phyloP scores from a whole-genome alignment of 2,888 invertebrate species.

The Dolichopus griseipennis region DNA sequence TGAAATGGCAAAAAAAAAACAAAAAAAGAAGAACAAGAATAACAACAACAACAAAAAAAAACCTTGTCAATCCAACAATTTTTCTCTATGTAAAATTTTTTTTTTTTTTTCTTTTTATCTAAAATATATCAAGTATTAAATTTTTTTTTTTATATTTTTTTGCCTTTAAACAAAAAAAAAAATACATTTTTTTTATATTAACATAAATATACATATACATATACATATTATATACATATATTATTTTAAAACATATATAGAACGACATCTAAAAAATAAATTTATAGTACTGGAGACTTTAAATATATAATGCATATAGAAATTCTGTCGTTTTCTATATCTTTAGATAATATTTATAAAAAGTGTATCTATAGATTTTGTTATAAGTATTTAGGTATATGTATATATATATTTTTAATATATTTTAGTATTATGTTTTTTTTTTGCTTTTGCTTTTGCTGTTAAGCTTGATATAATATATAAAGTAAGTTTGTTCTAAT shows the following conservation, averaged over 20 bases:
- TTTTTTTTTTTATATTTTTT: not conserved
- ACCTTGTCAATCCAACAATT: not conserved
- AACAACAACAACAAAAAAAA: too few relatives aligned
- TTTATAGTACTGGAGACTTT: not conserved
- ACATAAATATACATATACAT: not conserved
- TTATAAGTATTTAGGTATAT: not conserved
- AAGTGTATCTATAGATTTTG: not conserved
- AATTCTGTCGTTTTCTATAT: conserved; percentile 1
- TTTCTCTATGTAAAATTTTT: not conserved
- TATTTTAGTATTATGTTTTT: too few relatives aligned
- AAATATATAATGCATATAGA: not conserved
- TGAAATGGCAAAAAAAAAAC: too few relatives aligned
- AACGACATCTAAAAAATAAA: conserved; percentile 1
- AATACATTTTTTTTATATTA: not conserved
- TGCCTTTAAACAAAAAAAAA: not conserved
- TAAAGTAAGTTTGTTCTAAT: conserved; percentile 3
- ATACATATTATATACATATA: not conserved
- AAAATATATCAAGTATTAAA: conserved; percentile 1
- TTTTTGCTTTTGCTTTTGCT: too few relatives aligned
- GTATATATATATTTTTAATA: too few relatives aligned
- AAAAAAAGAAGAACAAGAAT: too few relatives aligned
- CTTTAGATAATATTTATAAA: not conserved
- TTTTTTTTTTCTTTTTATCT: too few relatives aligned
- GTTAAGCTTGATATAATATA: not conserved
- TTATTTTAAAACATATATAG: not conserved